A percentile compares a stretch with the other conserved stretches of the same genome.
phyloP scores from a whole-genome alignment of 2,113 vertebrate species.

The Cyanoramphus novaezelandiae region DNA sequence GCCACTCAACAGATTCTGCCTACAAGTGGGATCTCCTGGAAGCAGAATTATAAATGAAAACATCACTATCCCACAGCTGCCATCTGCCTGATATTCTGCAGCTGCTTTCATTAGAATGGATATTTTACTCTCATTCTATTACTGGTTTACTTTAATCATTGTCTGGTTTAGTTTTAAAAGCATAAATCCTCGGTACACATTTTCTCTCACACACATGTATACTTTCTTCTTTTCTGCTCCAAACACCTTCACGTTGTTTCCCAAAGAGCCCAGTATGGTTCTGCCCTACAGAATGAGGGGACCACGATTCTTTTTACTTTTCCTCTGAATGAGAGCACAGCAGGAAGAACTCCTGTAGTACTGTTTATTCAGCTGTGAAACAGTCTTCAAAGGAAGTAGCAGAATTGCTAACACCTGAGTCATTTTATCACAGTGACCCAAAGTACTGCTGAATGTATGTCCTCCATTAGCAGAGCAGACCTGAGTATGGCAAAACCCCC shows the following conservation, averaged over 20 bases:
- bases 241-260: background rate
- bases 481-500: background rate
- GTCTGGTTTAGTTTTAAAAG: background rate
- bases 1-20: background rate
- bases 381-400: background rate
- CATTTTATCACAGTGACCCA: background rate
- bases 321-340: background rate
- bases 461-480: background rate
- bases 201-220: background rate
- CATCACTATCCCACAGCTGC: background rate
- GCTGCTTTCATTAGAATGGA: background rate
- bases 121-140: background rate
- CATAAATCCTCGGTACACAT: background rate
- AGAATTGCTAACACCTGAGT: slow-evolving; percentile 45
- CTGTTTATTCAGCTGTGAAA: slow-evolving; percentile 52
- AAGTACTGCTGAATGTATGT: background rate
- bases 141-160: background rate
- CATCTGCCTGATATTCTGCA: background rate
- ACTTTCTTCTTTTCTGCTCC: background rate
- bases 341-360: background rate
- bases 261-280: background rate
- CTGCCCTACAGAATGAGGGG: background rate
- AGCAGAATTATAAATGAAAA: background rate
- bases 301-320: background rate
- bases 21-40: background rate